These are phyloP conservation scores for Nymphalis c-album DNA, from an alignment of 2,888 invertebrate genomes.

Conservation along the genomic window DNA sequence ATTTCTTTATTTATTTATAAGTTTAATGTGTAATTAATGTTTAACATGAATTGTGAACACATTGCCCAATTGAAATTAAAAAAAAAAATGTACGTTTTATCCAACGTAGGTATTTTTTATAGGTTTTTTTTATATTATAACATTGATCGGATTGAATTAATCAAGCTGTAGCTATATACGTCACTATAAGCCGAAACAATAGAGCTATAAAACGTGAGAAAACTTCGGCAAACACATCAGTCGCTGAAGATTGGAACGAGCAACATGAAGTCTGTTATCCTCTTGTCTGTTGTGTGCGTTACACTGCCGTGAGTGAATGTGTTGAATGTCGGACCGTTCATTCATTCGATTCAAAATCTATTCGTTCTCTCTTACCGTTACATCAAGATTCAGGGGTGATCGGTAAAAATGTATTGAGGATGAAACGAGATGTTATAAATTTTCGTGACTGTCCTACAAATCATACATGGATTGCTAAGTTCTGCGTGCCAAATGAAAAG, in stretches of 20 bases:
- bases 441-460: too few species aligned
- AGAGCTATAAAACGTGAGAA: constrained; percentile 18
- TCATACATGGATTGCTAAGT: too few species aligned
- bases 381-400: neutral
- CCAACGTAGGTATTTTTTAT: too few species aligned
- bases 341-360: neutral
- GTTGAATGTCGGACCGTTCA: constrained; percentile 11
- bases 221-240: constrained; percentile 11
- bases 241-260: constrained; percentile 2
- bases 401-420: neutral
- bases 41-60: too few species aligned
- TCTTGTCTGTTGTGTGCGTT: constrained; percentile 6
- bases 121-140: neutral
- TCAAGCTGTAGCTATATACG: neutral
- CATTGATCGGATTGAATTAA: neutral
- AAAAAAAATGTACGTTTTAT: too few species aligned
- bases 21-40: too few species aligned
- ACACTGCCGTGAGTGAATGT: neutral
- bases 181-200: neutral
- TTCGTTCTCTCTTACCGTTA: neutral
- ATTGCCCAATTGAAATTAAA: too few species aligned
- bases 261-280: constrained; percentile 21
- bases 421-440: neutral
- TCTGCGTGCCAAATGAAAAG: too few species aligned
- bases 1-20: too few species aligned